Percentiles rank a stretch among this genome's conserved stretches.
These are phyloP conservation scores for Quiscalus mexicanus DNA, from an alignment of 2,113 vertebrate genomes.

Conservation along the genomic window DNA sequence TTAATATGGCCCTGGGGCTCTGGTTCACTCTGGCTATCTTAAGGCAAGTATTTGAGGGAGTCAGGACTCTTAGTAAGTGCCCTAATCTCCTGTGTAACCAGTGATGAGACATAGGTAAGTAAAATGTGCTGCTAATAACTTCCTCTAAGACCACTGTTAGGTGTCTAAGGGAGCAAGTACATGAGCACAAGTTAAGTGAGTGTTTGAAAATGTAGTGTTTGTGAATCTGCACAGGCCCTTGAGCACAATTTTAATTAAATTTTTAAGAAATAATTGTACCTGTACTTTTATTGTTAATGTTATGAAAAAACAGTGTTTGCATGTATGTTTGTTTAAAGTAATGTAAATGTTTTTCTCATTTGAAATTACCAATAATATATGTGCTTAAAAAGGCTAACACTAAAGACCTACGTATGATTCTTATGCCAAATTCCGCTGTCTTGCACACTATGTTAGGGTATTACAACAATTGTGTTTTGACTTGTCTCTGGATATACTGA, in stretches of 20 bases:
- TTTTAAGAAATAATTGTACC: not conserved
- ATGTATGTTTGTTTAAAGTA: not conserved
- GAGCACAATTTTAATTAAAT: not conserved
- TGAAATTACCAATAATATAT: not conserved
- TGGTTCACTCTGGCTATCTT: not conserved
- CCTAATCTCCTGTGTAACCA: not conserved
- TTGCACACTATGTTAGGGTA: not conserved
- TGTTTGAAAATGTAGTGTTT: not conserved
- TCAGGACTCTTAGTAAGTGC: not conserved
- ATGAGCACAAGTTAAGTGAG: not conserved
- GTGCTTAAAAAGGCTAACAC: not conserved
- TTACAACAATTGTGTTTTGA: not conserved
- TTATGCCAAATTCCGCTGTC: not conserved
- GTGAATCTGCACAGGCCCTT: not conserved
- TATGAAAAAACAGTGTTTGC: not conserved
- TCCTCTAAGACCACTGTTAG: not conserved
- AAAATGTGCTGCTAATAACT: not conserved
- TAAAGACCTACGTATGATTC: not conserved
- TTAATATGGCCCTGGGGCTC: not conserved
- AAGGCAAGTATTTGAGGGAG: not conserved
- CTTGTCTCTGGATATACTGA: not conserved
- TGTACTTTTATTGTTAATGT: not conserved
- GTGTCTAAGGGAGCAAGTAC: not conserved
- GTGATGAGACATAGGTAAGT: not conserved
- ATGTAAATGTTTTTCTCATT: not conserved